phyloP scores from a whole-genome alignment of 2,888 invertebrate species.

The Chaitophorus viminalis region DNA sequence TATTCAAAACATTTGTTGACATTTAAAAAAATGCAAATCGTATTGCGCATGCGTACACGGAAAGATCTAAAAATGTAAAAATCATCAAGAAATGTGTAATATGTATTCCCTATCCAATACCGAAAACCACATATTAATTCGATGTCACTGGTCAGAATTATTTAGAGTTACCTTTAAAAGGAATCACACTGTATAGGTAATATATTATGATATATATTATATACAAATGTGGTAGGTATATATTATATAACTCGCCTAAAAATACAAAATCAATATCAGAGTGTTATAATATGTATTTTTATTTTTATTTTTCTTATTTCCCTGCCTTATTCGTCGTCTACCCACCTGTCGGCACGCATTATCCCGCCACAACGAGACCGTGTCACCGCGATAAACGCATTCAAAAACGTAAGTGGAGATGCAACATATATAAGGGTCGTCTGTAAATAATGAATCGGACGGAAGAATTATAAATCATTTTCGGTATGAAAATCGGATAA shows the following conservation, averaged over 20 bases:
- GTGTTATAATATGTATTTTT: slow-evolving; percentile 3
- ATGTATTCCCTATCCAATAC: no score
- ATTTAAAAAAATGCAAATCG: no score
- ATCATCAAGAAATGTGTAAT: no score
- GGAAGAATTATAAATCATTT: slow-evolving; percentile 17
- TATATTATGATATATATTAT: no score
- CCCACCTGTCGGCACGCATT: not conserved
- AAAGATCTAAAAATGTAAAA: no score
- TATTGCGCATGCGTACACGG: no score
- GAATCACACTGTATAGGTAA: no score
- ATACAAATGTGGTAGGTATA: no score
- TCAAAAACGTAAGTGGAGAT: not conserved
- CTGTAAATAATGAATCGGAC: slow-evolving; percentile 36
- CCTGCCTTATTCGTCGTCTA: not conserved
- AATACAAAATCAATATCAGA: slow-evolving; percentile 57
- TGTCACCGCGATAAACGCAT: not conserved
- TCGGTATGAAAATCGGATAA: slow-evolving; percentile 1
- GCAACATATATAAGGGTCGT: not conserved
- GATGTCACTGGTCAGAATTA: no score
- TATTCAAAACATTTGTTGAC: no score
- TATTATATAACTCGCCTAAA: not conserved
- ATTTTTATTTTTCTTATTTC: not conserved
- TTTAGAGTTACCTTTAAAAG: no score
- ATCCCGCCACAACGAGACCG: slow-evolving; percentile 1
- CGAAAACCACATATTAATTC: no score